phyloP scores from a whole-genome alignment of 2,888 invertebrate species.

The Thymelicus lineola region DNA sequence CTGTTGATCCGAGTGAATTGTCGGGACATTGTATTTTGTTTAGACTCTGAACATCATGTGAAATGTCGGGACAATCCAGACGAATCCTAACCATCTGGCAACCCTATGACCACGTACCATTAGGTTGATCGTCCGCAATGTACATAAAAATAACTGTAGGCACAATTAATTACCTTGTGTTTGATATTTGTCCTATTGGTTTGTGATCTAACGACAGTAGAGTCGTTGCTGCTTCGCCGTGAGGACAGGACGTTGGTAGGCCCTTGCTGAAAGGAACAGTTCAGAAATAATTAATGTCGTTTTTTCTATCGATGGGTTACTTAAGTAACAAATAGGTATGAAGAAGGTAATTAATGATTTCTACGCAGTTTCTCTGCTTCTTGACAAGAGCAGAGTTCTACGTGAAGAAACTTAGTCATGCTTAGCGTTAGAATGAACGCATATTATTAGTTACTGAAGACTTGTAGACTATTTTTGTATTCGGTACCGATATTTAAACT shows the following conservation, averaged over 20 bases:
- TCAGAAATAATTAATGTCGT: slow-evolving; percentile 11
- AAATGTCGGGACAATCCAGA: no score
- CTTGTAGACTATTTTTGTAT: no score
- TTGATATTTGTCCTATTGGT: slow-evolving; percentile 80
- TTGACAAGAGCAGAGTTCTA: background rate
- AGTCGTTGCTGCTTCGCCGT: slow-evolving; percentile 94
- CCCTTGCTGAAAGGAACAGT: slow-evolving; percentile 84
- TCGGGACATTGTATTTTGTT: no score
- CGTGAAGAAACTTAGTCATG: background rate
- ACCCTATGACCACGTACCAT: no score
- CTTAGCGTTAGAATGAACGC: background rate
- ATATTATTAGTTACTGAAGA: background rate
- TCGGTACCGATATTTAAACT: no score
- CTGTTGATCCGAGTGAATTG: no score
- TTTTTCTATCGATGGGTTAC: no score
- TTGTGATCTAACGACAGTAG: slow-evolving; percentile 85
- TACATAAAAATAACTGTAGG: no score
- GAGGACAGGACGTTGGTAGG: slow-evolving; percentile 90
- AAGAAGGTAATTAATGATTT: background rate
- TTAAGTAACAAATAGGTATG: background rate
- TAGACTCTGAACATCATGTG: no score
- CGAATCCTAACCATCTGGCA: no score
- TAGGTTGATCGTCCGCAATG: no score
- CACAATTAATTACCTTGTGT: slow-evolving; percentile 66
- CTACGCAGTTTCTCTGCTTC: background rate